phyloP scores from a whole-genome alignment of 1,140 invertebrate species.

The Kradibia gibbosae region DNA sequence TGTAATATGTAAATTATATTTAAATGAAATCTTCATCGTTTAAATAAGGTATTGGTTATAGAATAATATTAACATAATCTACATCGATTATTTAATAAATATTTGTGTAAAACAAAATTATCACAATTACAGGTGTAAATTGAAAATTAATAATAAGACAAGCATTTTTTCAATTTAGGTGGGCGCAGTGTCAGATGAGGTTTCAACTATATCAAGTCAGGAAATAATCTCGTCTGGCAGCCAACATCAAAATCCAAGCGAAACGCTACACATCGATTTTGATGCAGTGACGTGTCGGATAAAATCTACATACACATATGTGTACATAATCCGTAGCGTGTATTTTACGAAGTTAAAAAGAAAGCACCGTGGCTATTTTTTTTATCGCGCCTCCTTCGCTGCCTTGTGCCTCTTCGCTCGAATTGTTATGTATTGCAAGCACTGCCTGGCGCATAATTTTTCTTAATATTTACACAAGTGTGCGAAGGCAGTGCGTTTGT shows the following conservation, averaged over 20 bases:
- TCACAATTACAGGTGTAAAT: background rate
- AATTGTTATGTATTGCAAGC: slow-evolving; percentile 42
- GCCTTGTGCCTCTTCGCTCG: background rate
- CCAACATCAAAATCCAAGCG: slow-evolving; percentile 5
- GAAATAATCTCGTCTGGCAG: background rate
- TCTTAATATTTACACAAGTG: slow-evolving; percentile 36
- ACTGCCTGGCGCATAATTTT: slow-evolving; percentile 39
- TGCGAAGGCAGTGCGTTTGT: background rate
- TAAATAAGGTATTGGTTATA: no score
- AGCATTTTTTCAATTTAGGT: slow-evolving; percentile 1
- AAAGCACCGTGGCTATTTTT: background rate
- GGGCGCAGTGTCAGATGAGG: background rate
- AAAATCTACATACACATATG: slow-evolving; percentile 3
- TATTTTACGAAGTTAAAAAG: background rate
- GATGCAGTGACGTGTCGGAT: slow-evolving; percentile 1
- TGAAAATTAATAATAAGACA: background rate
- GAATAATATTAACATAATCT: no score
- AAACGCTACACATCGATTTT: slow-evolving; percentile 11
- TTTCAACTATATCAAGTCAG: slow-evolving; percentile 15
- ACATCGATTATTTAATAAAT: background rate
- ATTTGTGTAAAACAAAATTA: background rate
- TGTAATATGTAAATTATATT: no score
- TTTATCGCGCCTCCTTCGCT: slow-evolving; percentile 15
- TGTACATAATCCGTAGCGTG: background rate
- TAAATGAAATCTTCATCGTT: no score